phyloP scores from a whole-genome alignment of 2,888 invertebrate genomes.

The Stenolophus ochropezus region DNA sequence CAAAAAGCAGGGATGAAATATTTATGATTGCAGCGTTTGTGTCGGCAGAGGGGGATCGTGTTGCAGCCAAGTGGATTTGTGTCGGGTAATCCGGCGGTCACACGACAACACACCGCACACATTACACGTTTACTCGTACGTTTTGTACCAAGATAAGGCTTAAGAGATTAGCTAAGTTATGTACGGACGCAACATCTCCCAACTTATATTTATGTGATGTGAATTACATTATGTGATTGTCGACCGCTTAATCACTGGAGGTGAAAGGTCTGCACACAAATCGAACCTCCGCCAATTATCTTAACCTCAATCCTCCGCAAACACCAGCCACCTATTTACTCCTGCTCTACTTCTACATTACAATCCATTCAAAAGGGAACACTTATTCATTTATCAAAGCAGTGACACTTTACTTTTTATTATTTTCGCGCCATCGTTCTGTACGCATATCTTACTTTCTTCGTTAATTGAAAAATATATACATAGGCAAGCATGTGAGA shows the following conservation, averaged over 20 bases:
- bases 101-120: neutral
- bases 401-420: no score
- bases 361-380: no score
- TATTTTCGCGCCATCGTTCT: no score
- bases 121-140: neutral
- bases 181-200: neutral
- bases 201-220: neutral
- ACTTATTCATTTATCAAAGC: no score
- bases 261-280: neutral
- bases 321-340: neutral
- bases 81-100: neutral
- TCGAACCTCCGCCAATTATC: neutral
- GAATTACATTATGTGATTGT: neutral
- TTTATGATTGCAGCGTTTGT: no score
- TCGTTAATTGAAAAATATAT: no score
- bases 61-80: neutral
- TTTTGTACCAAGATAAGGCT: neutral
- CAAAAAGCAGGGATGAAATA: no score
- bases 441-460: no score
- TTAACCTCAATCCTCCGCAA: neutral
- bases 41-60: neutral
- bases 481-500: no score
- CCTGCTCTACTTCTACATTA: neutral
- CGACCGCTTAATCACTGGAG: neutral
- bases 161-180: slow-evolving; percentile 7